phyloP scores from a whole-genome alignment of 1,140 invertebrate genomes.

The Aphaenogaster rudis region DNA sequence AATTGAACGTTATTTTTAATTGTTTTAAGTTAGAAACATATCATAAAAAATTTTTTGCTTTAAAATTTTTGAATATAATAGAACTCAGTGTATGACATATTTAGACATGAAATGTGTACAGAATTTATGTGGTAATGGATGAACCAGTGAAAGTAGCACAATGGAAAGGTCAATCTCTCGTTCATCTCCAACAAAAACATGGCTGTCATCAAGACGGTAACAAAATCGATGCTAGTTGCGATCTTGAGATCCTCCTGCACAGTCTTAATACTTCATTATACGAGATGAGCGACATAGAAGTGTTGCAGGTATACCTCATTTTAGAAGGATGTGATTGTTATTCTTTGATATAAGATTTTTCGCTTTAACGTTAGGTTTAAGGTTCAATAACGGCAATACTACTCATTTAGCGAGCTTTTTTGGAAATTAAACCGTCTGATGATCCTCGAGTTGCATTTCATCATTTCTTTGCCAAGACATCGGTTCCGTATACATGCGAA shows the following conservation, averaged over 20 bases:
- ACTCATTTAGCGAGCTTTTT: constrained; percentile 53
- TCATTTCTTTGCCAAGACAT: constrained; percentile 50
- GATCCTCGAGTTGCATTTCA: constrained; percentile 51
- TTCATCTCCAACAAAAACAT: neutral
- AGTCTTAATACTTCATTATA: neutral
- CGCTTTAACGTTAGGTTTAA: neutral
- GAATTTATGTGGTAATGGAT: constrained; percentile 66
- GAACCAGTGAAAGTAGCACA: constrained; percentile 33
- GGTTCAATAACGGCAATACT: neutral
- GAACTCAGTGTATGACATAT: neutral
- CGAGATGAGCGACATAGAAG: constrained; percentile 46
- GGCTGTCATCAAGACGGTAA: neutral
- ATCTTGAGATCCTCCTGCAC: neutral
- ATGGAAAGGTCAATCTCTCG: neutral
- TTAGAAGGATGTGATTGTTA: neutral
- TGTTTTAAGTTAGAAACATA: neutral
- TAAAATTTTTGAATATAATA: neutral
- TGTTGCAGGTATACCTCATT: constrained; percentile 56
- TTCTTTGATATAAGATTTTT: neutral
- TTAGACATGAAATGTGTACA: neutral
- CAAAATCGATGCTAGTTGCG: neutral
- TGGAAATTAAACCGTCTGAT: constrained; percentile 8
- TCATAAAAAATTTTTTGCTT: neutral
- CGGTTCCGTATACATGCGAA: constrained; percentile 15
- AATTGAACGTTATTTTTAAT: neutral